These are phyloP conservation scores for Ophioninae sp. DNA, from an alignment of 2,888 invertebrate species.

Conservation along the genomic window DNA sequence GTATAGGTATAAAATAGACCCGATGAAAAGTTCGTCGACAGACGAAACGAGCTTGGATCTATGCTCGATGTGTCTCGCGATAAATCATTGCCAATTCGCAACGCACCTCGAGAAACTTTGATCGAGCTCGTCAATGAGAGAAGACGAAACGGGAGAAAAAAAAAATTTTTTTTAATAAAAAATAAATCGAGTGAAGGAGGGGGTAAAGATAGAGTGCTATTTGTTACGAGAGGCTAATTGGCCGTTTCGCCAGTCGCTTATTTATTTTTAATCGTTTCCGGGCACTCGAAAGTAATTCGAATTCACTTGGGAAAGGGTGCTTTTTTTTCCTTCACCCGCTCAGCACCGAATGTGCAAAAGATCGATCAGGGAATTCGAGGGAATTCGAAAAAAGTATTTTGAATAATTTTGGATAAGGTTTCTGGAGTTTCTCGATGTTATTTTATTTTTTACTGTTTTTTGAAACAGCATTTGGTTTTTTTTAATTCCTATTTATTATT, in stretches of 20 bases:
- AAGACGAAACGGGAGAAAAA: not conserved
- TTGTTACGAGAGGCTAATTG: conserved; percentile 25
- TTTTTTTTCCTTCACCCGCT: not conserved
- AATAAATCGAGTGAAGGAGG: not conserved
- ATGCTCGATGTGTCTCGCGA: conserved; percentile 12
- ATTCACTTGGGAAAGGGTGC: not conserved
- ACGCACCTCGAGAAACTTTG: conserved; percentile 16
- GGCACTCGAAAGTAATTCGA: not conserved
- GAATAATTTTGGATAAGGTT: too few species aligned
- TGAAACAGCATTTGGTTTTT: too few species aligned
- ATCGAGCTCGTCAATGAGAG: conserved; percentile 24
- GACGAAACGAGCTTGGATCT: conserved; percentile 25
- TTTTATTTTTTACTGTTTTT: too few species aligned
- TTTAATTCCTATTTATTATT: too few species aligned
- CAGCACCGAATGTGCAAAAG: too few species aligned
- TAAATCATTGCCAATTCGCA: conserved; percentile 37
- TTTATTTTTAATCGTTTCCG: conserved; percentile 24
- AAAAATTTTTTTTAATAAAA: not conserved
- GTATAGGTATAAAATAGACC: not conserved
- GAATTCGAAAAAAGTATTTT: too few species aligned
- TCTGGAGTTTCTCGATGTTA: too few species aligned
- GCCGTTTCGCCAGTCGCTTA: conserved; percentile 17
- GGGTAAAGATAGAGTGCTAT: conserved; percentile 23
- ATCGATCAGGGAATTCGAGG: too few species aligned
- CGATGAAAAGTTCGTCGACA: conserved; percentile 45